Evolutionary conservation across 2,797 vertebrate species (phyloP).

Genomic region (Bryconaethiops microstoma): DNA sequence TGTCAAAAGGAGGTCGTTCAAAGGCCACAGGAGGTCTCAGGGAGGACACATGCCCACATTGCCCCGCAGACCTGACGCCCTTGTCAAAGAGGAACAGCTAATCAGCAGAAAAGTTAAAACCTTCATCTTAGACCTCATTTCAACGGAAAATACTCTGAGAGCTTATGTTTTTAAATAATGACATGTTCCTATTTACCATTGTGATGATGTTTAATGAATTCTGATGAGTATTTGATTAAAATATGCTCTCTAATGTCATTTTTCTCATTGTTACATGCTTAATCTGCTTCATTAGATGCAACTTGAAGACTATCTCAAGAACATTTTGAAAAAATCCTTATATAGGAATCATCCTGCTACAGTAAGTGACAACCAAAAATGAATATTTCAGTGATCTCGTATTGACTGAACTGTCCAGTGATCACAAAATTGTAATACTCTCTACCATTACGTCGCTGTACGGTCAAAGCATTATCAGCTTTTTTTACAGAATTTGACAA

Average conservation of each 20-base stretch:
- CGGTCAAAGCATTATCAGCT: no score
- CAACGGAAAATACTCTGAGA: no score
- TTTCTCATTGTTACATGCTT: not conserved
- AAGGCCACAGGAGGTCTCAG: slow-evolving; percentile 47
- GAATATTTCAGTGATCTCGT: not conserved
- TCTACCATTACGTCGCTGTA: no score
- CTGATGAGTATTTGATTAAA: not conserved
- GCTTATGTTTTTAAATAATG: no score
- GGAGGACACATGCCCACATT: slow-evolving; percentile 56
- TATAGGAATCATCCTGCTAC: slow-evolving; percentile 63
- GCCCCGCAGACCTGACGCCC: slow-evolving; percentile 60
- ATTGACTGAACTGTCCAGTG: no score
- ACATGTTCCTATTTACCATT: not conserved
- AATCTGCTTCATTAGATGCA: slow-evolving; percentile 59
- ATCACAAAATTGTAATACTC: not conserved
- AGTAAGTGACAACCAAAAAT: slow-evolving; percentile 40
- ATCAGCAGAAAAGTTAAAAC: slow-evolving; percentile 56
- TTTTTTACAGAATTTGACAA: no score
- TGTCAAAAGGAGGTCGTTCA: slow-evolving; percentile 53
- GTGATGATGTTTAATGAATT: not conserved
- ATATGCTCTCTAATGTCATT: not conserved
- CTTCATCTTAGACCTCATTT: not conserved
- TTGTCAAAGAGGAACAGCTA: slow-evolving; percentile 60
- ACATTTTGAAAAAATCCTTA: slow-evolving; percentile 59
- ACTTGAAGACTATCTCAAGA: slow-evolving; percentile 60